Evolutionary conservation across 2,113 vertebrate species (phyloP), one percentile per base, ranked within the genome.

Genomic region (Symphodus melops): DNA sequence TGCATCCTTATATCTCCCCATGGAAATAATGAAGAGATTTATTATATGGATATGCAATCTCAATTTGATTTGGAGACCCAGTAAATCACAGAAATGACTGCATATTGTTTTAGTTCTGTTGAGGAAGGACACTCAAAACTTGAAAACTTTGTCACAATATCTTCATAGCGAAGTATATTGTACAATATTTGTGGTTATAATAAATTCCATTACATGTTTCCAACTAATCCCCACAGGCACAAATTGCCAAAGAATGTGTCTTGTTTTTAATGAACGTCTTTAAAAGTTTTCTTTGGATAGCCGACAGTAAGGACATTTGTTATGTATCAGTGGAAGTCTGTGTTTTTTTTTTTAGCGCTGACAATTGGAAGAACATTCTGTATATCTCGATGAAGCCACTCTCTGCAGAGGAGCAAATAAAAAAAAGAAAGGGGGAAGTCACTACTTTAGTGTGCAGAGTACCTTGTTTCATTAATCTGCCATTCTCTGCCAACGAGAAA

Each of bases 21-120:
- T 54, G 83, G 75, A 79, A 88, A 91, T 93, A 84, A 90, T 79
- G 86, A 88, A 80, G 62, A 63, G 56, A 90, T 90, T 77, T 88
- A 79, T 89, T 87, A 88, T 79, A 84, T 78, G 72, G 68, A 87
- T 86, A 79, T 83, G 79, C 83, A 85, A 84, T 90, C 70, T 89
- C 85, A 86, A 88, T 91, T 88, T 85, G 79, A 87, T 87, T 90
- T 80, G 72, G 69, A 79, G 58, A 75, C 58, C 73, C 63, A 77
- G 46, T 90, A 90, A 91, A 90, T 92, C 89, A 89, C 42, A 70
- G 65, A 89, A 90, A 89, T 75, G 68, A 86, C 69, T 77, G 74
- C 16, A 48, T 86, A 64, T 78, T 85, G 39, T 88, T 89, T 83
- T 75, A 75, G 41, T 60, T 68, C 56, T 76, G n/a, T 46, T 52